These are phyloP conservation scores for Silurus meridionalis DNA, from an alignment of 2,113 vertebrate genomes.

Conservation along the genomic window DNA sequence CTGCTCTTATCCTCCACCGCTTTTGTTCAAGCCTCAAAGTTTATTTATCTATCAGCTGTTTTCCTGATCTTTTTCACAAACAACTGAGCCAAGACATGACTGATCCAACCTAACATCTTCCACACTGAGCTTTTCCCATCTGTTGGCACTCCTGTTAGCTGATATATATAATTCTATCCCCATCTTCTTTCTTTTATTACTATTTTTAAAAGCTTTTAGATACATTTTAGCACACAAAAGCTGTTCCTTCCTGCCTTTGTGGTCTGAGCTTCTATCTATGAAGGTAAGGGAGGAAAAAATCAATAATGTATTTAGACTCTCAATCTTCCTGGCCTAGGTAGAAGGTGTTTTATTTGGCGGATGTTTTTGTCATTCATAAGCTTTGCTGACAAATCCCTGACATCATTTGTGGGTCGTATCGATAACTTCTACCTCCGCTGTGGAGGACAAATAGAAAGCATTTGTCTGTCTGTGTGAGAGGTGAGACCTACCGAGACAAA, in stretches of 20 bases:
- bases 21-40: constrained; percentile 72
- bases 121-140: constrained; percentile 63
- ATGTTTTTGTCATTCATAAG: constrained; percentile 97
- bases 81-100: constrained; percentile 55
- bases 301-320: constrained; percentile 95
- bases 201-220: constrained; percentile 86
- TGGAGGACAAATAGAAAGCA: constrained; percentile 97
- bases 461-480: constrained; percentile 90
- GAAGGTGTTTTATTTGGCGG: constrained; percentile 73
- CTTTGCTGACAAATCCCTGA: constrained; percentile 96
- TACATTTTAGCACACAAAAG: constrained; percentile 97
- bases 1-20: constrained; percentile 51
- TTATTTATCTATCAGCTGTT: constrained; percentile 73
- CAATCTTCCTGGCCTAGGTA: constrained; percentile 84
- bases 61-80: constrained; percentile 74
- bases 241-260: constrained; percentile 89
- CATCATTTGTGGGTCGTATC: constrained; percentile 94
- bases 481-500: constrained; percentile 80
- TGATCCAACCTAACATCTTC: constrained; percentile 55
- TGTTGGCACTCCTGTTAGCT: constrained; percentile 74
- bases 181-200: constrained; percentile 51
- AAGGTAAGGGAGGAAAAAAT: constrained; percentile 83
- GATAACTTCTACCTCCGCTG: constrained; percentile 90
- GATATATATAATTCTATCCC: constrained; percentile 79
- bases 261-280: constrained; percentile 89